Conservation (phyloP, 2,888 invertebrate genomes). For the Lithosia quadra region DNA sequence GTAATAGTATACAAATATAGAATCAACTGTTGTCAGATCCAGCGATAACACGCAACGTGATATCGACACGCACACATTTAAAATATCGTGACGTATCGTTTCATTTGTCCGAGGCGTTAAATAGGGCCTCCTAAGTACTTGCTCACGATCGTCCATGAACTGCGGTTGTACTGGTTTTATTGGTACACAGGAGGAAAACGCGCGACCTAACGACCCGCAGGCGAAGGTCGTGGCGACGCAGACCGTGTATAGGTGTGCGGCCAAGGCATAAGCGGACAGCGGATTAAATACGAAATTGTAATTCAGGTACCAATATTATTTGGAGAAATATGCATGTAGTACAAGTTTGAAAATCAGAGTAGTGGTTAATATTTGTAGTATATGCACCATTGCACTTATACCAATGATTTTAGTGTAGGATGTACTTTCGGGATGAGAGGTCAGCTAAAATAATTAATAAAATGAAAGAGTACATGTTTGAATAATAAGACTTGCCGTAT, state of each 20-base stretch:
- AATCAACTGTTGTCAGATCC: slow-evolving; percentile 3
- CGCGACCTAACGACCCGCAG: slow-evolving; percentile 50
- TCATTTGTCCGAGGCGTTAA: slow-evolving; percentile 36
- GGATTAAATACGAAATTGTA: not conserved
- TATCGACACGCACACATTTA: slow-evolving; percentile 22
- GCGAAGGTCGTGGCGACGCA: slow-evolving; percentile 58
- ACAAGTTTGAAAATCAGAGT: too few relatives aligned
- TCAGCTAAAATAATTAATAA: too few relatives aligned
- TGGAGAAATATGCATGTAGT: too few relatives aligned
- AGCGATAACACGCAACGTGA: slow-evolving; percentile 19
- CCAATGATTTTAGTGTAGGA: too few relatives aligned
- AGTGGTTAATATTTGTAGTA: too few relatives aligned
- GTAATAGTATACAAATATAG: not conserved
- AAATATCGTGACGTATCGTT: slow-evolving; percentile 32
- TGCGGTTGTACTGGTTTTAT: slow-evolving; percentile 49
- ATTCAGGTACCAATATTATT: too few relatives aligned
- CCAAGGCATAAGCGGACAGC: slow-evolving; percentile 15
- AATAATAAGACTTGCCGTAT: too few relatives aligned
- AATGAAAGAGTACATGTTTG: too few relatives aligned
- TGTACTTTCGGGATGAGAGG: too few relatives aligned
- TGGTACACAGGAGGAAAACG: slow-evolving; percentile 62
- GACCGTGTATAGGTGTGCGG: slow-evolving; percentile 1
- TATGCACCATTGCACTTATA: too few relatives aligned
- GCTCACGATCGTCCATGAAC: slow-evolving; percentile 56
- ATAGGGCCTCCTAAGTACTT: slow-evolving; percentile 50